Percentiles rank a stretch among this genome's conserved stretches.
These are phyloP conservation scores for Merops nubicus DNA, from an alignment of 2,113 vertebrate genomes.

Conservation along the genomic window DNA sequence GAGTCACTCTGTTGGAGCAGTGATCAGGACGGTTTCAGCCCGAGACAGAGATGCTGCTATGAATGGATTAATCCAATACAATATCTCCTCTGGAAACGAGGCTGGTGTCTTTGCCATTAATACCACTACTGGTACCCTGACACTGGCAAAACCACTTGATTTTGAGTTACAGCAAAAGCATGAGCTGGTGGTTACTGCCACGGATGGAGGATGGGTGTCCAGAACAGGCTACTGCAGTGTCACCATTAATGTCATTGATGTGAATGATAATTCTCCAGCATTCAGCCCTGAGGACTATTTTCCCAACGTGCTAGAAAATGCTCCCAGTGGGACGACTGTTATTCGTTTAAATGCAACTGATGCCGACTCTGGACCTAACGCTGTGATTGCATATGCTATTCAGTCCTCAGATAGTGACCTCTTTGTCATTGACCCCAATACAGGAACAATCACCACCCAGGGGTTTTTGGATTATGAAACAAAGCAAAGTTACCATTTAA, in stretches of 20 bases:
- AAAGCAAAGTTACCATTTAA: conserved; percentile 94
- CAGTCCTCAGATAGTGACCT: conserved; percentile 96
- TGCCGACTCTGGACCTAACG: conserved; percentile 88
- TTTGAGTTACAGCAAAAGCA: conserved; percentile 88
- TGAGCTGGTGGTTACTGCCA: conserved; percentile 87
- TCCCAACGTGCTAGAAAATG: conserved; percentile 91
- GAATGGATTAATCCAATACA: conserved; percentile 90
- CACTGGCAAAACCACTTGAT: conserved; percentile 84
- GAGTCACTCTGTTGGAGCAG: conserved; percentile 84
- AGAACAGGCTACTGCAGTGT: conserved; percentile 89
- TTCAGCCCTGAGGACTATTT: conserved; percentile 89
- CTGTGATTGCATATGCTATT: conserved; percentile 89
- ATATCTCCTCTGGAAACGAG: conserved; percentile 89
- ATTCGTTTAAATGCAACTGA: conserved; percentile 89
- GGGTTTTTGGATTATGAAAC: conserved; percentile 97
- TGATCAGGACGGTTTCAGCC: conserved; percentile 87
- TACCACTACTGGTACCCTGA: conserved; percentile 86
- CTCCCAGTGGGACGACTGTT: conserved; percentile 94
- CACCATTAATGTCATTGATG: conserved; percentile 86
- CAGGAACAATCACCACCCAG: conserved; percentile 93
- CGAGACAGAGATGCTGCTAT: conserved; percentile 91
- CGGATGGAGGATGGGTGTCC: conserved; percentile 92
- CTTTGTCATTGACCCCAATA: conserved; percentile 96
- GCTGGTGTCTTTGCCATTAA: conserved; percentile 87
- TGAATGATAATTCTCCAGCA: conserved; percentile 93